Evolutionary conservation across 1,140 invertebrate genomes (phyloP).

Genomic region (Drosophila albomicans): DNA sequence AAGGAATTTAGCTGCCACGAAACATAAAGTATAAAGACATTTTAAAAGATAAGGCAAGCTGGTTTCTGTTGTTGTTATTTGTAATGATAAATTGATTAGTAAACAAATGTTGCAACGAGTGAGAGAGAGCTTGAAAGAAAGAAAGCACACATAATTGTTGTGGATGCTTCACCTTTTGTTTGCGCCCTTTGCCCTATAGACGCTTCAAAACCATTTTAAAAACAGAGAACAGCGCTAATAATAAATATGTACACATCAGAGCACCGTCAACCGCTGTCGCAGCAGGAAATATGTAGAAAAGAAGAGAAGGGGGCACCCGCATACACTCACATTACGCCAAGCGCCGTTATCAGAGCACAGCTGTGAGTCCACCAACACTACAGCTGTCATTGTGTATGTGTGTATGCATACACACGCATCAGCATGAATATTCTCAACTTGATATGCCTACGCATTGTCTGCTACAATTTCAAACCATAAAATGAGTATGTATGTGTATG

Average conservation of each 20-base stretch:
- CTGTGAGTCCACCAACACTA: constrained; percentile 32
- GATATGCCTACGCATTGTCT: constrained; percentile 35
- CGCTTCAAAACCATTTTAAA: neutral
- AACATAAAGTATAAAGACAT: constrained; percentile 4
- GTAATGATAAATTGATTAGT: constrained; percentile 6
- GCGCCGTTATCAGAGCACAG: constrained; percentile 53
- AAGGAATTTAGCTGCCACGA: constrained; percentile 8
- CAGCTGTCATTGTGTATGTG: constrained; percentile 8
- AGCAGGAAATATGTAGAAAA: neutral
- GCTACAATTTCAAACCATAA: constrained; percentile 18
- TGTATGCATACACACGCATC: neutral
- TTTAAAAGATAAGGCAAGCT: constrained; percentile 1
- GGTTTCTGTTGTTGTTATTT: neutral
- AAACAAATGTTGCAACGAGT: constrained; percentile 1
- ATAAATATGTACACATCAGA: constrained; percentile 7
- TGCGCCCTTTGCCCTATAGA: constrained; percentile 22
- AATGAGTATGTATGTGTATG: constrained; percentile 5
- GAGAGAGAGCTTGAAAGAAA: constrained; percentile 1
- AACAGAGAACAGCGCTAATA: constrained; percentile 1
- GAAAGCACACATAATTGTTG: neutral
- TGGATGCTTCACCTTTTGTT: constrained; percentile 9
- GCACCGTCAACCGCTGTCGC: constrained; percentile 20
- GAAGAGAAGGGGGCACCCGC: neutral
- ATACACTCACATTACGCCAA: constrained; percentile 21
- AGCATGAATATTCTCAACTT: constrained; percentile 29